These are phyloP conservation scores for Hormiphora californensis DNA, from an alignment of 37 sponge, comb jelly and placozoan species.

Conservation along the genomic window DNA sequence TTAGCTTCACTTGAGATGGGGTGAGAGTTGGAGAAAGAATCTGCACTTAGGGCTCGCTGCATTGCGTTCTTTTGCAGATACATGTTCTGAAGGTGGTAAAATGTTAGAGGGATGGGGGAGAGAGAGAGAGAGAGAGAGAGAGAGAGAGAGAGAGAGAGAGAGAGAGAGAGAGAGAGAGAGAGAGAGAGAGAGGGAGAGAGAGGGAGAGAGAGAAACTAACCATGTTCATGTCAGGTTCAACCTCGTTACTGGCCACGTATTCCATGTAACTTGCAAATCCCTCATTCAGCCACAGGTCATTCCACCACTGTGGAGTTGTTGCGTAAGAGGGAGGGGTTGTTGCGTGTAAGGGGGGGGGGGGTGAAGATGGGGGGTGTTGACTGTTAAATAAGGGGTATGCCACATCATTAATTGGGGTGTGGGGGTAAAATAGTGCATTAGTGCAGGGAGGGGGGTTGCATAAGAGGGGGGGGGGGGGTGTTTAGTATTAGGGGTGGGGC, in stretches of 20 bases:
- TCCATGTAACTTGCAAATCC: conserved; percentile 37
- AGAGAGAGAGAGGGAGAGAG: neutral
- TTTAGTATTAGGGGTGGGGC: too few relatives aligned
- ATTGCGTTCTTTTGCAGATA: conserved; percentile 24
- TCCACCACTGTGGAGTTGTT: conserved; percentile 21
- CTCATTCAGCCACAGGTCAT: conserved; percentile 33
- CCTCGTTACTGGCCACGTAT: conserved; percentile 7
- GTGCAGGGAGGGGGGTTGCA: too few relatives aligned
- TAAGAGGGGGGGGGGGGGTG: too few relatives aligned
- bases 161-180: neutral
- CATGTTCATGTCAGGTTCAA: neutral
- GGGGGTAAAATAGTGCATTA: too few relatives aligned
- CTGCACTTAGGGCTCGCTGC: conserved; percentile 23
- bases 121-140: too few relatives aligned
- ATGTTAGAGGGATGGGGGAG: too few relatives aligned
- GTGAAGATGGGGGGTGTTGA: too few relatives aligned
- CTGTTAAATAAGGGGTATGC: too few relatives aligned
- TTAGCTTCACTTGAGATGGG: conserved; percentile 1
- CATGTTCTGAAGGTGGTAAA: conserved; percentile 6
- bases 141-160: neutral
- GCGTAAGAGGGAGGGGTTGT: too few relatives aligned
- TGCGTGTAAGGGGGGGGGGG: too few relatives aligned
- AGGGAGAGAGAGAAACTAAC: neutral
- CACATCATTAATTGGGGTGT: too few relatives aligned
- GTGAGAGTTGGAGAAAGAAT: conserved; percentile 34